Conservation (phyloP, 2,888 invertebrate genomes). For the Lucinisca nassula region DNA sequence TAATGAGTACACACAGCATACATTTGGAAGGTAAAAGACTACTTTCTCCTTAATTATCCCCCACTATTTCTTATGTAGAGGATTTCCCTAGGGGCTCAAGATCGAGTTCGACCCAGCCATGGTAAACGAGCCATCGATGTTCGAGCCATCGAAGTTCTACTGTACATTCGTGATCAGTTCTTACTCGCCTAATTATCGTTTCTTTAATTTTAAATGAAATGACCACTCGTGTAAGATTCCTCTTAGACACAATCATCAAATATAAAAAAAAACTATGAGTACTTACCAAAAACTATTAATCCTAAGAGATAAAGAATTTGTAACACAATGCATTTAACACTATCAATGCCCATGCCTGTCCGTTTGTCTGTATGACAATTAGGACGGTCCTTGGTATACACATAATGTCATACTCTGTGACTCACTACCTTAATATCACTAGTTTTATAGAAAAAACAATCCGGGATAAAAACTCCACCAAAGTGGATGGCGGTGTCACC, state of each 20-base stretch:
- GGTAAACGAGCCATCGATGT: no score
- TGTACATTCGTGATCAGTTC: no score
- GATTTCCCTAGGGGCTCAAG: no score
- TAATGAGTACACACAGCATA: no score
- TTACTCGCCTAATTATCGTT: no score
- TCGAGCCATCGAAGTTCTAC: no score
- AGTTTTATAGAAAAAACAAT: neutral
- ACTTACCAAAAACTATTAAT: constrained; percentile 58
- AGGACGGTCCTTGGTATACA: constrained; percentile 63
- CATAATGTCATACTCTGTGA: constrained; percentile 63
- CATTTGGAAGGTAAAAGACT: no score
- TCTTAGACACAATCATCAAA: neutral
- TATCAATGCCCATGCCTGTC: constrained; percentile 69
- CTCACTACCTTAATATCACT: neutral
- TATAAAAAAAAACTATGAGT: neutral
- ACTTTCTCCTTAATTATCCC: no score
- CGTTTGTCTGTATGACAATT: constrained; percentile 50
- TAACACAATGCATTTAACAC: constrained; percentile 60
- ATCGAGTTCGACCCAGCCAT: no score
- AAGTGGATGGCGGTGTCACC: neutral
- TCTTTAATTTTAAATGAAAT: no score
- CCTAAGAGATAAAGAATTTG: constrained; percentile 57
- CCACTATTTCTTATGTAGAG: no score
- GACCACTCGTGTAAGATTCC: neutral
- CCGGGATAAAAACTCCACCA: neutral